A percentile compares a stretch with the other conserved stretches of the same genome.
Conservation (phyloP, 2,797 vertebrate species). For the Sandelia bainsii region DNA sequence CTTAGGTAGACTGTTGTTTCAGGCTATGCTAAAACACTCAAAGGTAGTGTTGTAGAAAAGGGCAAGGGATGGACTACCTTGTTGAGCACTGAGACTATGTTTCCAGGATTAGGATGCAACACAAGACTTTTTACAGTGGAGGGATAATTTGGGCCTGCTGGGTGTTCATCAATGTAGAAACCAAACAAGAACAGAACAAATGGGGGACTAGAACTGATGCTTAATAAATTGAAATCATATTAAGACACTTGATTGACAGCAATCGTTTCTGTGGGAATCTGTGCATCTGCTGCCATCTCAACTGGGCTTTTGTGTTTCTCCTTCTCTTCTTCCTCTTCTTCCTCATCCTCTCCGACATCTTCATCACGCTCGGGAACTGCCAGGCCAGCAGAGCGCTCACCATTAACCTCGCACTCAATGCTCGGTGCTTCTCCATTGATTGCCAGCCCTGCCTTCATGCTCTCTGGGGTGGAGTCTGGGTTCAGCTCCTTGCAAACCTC, state of each 20-base stretch:
- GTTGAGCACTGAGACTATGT: neutral
- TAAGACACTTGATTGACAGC: constrained; percentile 79
- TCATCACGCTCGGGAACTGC: constrained; percentile 73
- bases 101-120: constrained; percentile 11
- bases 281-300: constrained; percentile 50
- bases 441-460: constrained; percentile 63
- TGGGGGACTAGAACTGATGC: constrained; percentile 28
- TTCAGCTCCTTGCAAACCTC: constrained; percentile 59
- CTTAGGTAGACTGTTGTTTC: constrained; percentile 10
- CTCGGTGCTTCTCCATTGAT: constrained; percentile 68
- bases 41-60: constrained; percentile 14
- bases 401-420: constrained; percentile 67
- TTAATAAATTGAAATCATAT: constrained; percentile 47
- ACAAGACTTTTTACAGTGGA: constrained; percentile 22
- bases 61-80: constrained; percentile 2
- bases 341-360: constrained; percentile 65
- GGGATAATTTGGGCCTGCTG: constrained; percentile 25
- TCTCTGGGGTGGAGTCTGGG: constrained; percentile 56
- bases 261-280: constrained; percentile 57
- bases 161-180: constrained; percentile 31
- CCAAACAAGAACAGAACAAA: constrained; percentile 25
- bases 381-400: constrained; percentile 65
- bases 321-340: constrained; percentile 59
- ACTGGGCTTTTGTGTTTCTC: constrained; percentile 60
- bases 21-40: constrained; percentile 18